Evolutionary conservation across 2,113 vertebrate genomes (phyloP).

Genomic region (Pan troglodytes): NHGRI_mPanTro3-v2.1_pri NC_072419.2:16271501-16272000

Average conservation of each 20-base stretch:
- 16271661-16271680: neutral
- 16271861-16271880: neutral
- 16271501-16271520: constrained; percentile 45
- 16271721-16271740: neutral
- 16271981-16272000: neutral
- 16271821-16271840: constrained; percentile 5
- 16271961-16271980: neutral
- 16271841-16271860: constrained; percentile 5
- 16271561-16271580: constrained; percentile 41
- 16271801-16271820: neutral
- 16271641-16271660: constrained; percentile 3
- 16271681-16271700: constrained; percentile 36
- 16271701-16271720: neutral
- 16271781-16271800: neutral
- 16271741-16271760: neutral
- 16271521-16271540: constrained; percentile 45
- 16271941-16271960: neutral
- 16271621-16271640: constrained; percentile 35
- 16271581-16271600: constrained; percentile 52
- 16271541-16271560: constrained; percentile 23
- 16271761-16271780: constrained; percentile 4
- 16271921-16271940: neutral
- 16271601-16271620: constrained; percentile 17
- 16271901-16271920: neutral
- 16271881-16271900: constrained; percentile 6